Evolutionary conservation across 2,888 invertebrate species (phyloP).

Genomic region (Gryllus longicercus): DNA sequence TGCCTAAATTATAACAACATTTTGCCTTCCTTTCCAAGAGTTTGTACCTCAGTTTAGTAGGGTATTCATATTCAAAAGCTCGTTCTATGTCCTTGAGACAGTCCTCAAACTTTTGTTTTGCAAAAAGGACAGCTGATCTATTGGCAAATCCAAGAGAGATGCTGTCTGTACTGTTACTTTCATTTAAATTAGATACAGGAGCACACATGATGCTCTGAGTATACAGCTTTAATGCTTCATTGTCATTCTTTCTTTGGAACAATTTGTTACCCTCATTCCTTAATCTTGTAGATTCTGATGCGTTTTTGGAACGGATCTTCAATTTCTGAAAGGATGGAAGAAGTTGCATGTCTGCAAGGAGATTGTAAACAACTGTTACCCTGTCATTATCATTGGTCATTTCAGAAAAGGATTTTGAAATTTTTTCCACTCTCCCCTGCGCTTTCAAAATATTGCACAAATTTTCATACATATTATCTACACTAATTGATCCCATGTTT

Average conservation of each 20-base stretch:
- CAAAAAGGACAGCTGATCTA: background rate
- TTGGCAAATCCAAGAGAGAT: background rate
- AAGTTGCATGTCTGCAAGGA: background rate
- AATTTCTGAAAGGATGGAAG: background rate
- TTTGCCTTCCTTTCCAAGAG: background rate
- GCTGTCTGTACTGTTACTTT: background rate
- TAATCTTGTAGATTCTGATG: background rate
- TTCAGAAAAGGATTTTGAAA: background rate
- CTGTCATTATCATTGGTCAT: background rate
- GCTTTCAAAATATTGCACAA: slow-evolving; percentile 10
- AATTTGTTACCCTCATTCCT: background rate
- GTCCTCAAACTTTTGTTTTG: background rate
- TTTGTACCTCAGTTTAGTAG: background rate
- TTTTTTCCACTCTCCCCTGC: background rate
- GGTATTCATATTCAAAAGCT: background rate
- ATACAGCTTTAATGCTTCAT: background rate
- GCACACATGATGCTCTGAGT: background rate
- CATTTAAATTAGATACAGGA: background rate
- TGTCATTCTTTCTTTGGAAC: background rate
- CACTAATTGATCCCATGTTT: background rate
- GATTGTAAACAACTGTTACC: background rate
- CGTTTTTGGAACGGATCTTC: background rate
- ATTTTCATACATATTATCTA: background rate
- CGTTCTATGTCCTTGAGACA: background rate
- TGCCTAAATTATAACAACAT: background rate